Percentiles rank a stretch among this genome's conserved stretches.
Conservation (phyloP, 1,140 invertebrate species). For the Drosophila elegans region DNA sequence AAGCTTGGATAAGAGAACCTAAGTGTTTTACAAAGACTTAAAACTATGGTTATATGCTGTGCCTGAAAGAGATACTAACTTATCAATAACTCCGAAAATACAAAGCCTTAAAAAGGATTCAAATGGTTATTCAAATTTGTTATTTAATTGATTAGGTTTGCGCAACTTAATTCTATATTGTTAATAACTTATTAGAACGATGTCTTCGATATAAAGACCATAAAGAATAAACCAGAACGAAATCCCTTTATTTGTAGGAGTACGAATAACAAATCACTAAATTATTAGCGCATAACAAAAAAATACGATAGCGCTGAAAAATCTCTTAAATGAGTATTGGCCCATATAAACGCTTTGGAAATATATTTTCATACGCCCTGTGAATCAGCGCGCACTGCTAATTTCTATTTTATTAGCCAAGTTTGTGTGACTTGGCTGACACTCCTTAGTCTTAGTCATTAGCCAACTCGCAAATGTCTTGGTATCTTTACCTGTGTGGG, state of each 20-base stretch:
- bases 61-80: not conserved
- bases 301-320: slow-evolving; percentile 2
- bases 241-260: no score
- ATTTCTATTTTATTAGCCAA: slow-evolving; percentile 80
- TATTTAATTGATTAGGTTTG: no score
- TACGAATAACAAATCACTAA: no score
- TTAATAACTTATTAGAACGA: no score
- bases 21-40: no score
- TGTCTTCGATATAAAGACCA: no score
- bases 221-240: no score
- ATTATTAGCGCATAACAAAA: not conserved
- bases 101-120: no score
- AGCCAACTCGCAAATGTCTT: slow-evolving; percentile 33
- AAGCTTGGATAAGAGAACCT: not conserved
- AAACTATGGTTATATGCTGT: not conserved
- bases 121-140: no score
- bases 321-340: slow-evolving; percentile 20
- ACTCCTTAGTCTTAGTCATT: slow-evolving; percentile 83
- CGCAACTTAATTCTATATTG: no score
- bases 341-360: slow-evolving; percentile 14
- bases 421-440: slow-evolving; percentile 47
- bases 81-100: no score
- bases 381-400: slow-evolving; percentile 56
- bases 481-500: slow-evolving; percentile 37
- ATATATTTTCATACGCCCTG: slow-evolving; percentile 31